Evolutionary conservation across 1,140 invertebrate species (phyloP), one percentile per base, ranked within the genome.

Genomic region (Galendromus occidentalis): DNA sequence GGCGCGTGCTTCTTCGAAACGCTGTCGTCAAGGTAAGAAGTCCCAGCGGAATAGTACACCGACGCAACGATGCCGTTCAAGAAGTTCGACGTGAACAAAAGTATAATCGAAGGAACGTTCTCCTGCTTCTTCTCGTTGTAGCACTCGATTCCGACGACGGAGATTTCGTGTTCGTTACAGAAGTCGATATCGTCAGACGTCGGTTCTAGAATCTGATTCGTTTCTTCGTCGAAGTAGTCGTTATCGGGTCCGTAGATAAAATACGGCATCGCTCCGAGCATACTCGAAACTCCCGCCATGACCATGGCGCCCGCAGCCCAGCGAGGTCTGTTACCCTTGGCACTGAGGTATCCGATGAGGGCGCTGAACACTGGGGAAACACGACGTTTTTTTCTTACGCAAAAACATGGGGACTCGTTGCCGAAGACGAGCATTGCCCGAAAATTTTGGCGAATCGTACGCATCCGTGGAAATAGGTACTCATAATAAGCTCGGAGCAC

Each of bases 241-340:
- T 79, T 72, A 12, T 82, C 82, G 6, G 77, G 72, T 0, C 84
- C 84, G 68, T 83, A 86, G 42, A 86, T 76, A 44, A 83, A 78
- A 68, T 86, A 84, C 0, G 85, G 85, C 44, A 84, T 69, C 0
- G 80, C 80, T 30, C 83, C 73, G 1, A 85, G 78, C 63, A 82
- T 79, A 67, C 83, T 84, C 6, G 83, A 85, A 0, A 82, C 47
- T 0, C 83, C 83, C 7, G 85, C 84, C 28, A 82, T 80, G 42
- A 84, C 80, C 63, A 85, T 79, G 20, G 85, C 85, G 70, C 79
- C 78, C 14, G 83, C 82, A 45, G 85, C 82, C 81, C 83, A 83
- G 64, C 83, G 74, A 12, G 85, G 84, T 67, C 83, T 76, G 73
- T 86, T 84, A 29, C 82, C 80, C 71, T 79, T 76, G 30, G 78